Conservation (phyloP, 2,113 vertebrate genomes). For the Cephalopterus ornatus region DNA sequence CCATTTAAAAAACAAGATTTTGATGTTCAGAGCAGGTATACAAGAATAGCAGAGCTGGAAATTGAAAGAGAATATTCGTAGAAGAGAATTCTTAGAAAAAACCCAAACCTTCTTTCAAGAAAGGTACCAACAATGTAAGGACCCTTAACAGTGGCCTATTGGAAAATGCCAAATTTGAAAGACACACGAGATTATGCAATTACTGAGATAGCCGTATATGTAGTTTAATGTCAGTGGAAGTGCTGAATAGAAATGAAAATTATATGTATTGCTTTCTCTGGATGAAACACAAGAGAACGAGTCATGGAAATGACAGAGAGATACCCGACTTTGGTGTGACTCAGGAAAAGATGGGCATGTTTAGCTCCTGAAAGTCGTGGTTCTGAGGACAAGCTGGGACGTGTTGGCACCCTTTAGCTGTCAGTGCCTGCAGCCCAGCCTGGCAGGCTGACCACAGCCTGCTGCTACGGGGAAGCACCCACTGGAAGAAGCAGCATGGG, state of each 20-base stretch:
- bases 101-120: not conserved
- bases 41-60: not conserved
- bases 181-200: not conserved
- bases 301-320: not conserved
- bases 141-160: not conserved
- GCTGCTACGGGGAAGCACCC: fast-evolving
- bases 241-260: not conserved
- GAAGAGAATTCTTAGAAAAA: not conserved
- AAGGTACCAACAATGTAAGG: not conserved
- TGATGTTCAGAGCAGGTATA: not conserved
- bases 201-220: not conserved
- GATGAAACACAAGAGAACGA: not conserved
- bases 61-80: not conserved
- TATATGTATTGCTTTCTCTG: not conserved
- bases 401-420: not conserved
- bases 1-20: not conserved
- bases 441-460: not conserved
- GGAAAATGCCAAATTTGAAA: not conserved
- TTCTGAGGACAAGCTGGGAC: not conserved
- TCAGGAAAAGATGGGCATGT: not conserved
- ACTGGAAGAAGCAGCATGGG: not conserved
- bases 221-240: not conserved
- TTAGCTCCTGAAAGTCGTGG: not conserved
- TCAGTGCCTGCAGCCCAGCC: not conserved
- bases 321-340: not conserved